Evolutionary conservation across 2,113 vertebrate genomes (phyloP).

Genomic region (Cyanoderma ruficeps): DNA sequence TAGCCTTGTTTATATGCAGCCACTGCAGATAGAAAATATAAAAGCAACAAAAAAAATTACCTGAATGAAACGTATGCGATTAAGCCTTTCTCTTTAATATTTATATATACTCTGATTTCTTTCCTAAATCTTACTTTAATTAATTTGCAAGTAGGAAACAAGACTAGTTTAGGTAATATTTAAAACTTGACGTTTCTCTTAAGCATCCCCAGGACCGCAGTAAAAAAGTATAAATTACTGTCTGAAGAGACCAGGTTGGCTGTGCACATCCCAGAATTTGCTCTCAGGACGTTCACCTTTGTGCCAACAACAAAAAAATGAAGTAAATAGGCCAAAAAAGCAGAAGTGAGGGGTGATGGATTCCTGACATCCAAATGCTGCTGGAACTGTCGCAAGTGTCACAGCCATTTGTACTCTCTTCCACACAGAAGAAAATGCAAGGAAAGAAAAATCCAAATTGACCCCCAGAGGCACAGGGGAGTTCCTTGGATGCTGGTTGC

Average conservation of each 20-base stretch:
- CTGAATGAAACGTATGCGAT: background rate
- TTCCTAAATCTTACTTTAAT: background rate
- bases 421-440: background rate
- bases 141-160: constrained; percentile 7
- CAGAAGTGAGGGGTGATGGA: background rate
- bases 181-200: background rate
- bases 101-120: background rate
- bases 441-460: background rate
- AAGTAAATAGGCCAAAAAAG: background rate
- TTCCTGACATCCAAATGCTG: background rate
- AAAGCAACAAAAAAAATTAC: background rate
- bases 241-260: background rate
- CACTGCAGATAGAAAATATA: background rate
- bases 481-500: background rate
- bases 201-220: background rate
- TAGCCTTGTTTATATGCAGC: background rate
- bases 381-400: background rate
- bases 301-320: background rate
- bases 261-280: background rate
- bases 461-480: background rate
- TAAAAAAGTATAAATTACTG: background rate
- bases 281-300: background rate
- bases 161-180: background rate
- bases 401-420: background rate
- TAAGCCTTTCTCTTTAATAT: background rate